phyloP scores from a whole-genome alignment of 2,113 vertebrate genomes.

The Tragelaphus strepsiceros region DNA sequence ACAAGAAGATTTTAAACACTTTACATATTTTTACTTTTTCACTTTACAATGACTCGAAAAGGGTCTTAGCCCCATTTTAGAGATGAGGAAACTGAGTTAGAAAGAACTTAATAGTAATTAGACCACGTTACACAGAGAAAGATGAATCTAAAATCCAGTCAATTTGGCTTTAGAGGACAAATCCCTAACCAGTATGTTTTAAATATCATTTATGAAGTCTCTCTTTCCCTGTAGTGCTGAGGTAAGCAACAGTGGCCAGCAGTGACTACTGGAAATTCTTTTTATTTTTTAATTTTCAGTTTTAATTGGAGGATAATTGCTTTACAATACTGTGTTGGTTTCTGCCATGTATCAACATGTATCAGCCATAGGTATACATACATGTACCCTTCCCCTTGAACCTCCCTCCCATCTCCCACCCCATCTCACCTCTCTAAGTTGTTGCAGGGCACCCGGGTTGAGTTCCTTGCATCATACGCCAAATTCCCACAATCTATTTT shows the following conservation, averaged over 20 bases:
- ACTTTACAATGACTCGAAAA: background rate
- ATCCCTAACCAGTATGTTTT: background rate
- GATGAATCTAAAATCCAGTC: background rate
- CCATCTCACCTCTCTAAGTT: background rate
- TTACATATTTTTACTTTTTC: background rate
- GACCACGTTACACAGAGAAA: background rate
- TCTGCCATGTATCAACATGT: background rate
- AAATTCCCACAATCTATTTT: background rate
- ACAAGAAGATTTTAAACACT: background rate
- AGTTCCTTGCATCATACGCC: background rate
- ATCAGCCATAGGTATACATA: background rate
- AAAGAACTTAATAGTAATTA: background rate
- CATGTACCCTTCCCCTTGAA: background rate
- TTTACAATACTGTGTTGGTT: background rate
- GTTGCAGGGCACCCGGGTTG: rapidly evolving
- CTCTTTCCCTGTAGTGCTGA: background rate
- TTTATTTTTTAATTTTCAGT: background rate
- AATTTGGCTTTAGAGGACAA: background rate
- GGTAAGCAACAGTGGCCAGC: background rate
- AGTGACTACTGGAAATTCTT: background rate
- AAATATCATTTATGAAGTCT: background rate
- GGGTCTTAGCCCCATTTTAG: background rate
- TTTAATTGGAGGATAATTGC: background rate
- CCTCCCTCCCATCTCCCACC: background rate
- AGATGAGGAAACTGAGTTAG: background rate